Evolutionary conservation across 92 coral and sea anemone genomes (phyloP), one percentile per base, ranked within the genome.

Genomic region (Phenganax stokvisi): DNA sequence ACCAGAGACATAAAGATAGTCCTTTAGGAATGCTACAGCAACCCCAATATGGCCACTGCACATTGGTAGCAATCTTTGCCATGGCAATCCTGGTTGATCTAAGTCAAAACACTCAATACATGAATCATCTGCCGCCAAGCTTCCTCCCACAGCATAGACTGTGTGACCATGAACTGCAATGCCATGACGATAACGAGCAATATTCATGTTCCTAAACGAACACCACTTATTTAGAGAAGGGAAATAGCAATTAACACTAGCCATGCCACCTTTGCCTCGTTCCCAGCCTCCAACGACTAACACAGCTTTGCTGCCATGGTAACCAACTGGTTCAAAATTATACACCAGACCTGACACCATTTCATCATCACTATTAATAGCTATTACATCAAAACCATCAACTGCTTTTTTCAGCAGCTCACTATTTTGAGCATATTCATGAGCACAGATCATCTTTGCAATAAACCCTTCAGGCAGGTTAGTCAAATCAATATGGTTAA

Each of bases 161-260:
- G 62, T 76, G 13, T 71, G 71, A 28, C 85, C 84, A 71, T 72
- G 79, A 3, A 74, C 86, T 10, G 87, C 89, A 65, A 87, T 82
- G 12, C 97, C 97, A 64, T 92, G 93, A 88, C 97, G 90, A 81
- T 92, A 90, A 52, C 92, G 90, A 69, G 87, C 85, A 47, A 56
- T 54, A n/a, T 89, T 66, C 89, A 92, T 88, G 16, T 87, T 80
- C 67, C 72, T 52, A 81, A 92, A 71, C 74, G 85, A 87, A 71
- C 86, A 90, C 97, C 97, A 92, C 44, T 55, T 87, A 76, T 87
- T 64, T 16, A 63, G 80, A 56, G 82, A 86, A 8, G 97, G 97
- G 0, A 90, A 87, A 56, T 86, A 92, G 53, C 94, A 88, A 15
- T 83, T 82, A n/a, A 91, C 93, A 60, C 56, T 60, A 60, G 83